A percentile compares a stretch with the other conserved stretches of the same genome.
phyloP scores from a whole-genome alignment of 1,140 invertebrate genomes.

The Rhagoletis pomonella region DNA sequence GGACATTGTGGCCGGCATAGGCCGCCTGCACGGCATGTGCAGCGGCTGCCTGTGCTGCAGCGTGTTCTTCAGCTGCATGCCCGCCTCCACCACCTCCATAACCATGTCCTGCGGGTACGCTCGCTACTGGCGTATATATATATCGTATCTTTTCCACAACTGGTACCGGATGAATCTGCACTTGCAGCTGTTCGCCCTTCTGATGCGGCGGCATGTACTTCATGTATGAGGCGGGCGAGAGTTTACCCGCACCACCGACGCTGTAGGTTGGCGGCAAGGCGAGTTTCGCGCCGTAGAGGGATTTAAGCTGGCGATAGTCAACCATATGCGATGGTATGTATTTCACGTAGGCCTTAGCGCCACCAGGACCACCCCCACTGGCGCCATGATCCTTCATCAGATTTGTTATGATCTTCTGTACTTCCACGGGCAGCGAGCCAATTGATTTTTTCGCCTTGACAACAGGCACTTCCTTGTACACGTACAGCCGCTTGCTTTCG shows the following conservation, averaged over 20 bases:
- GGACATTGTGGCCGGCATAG: not conserved
- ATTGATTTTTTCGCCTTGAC: slow-evolving; percentile 66
- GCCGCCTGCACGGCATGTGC: not conserved
- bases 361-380: slow-evolving; percentile 59
- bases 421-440: slow-evolving; percentile 64
- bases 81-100: not conserved
- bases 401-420: slow-evolving; percentile 69
- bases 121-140: slow-evolving; percentile 61
- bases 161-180: slow-evolving; percentile 69
- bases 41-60: not conserved
- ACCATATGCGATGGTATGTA: slow-evolving; percentile 65
- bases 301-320: slow-evolving; percentile 63
- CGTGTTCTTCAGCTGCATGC: not conserved
- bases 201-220: slow-evolving; percentile 6
- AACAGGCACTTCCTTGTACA: slow-evolving; percentile 66
- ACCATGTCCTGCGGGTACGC: not conserved
- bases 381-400: slow-evolving; percentile 64
- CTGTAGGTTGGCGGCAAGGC: slow-evolving; percentile 54
- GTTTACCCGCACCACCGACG: not conserved
- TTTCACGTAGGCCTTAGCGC: slow-evolving; percentile 68
- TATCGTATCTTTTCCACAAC: slow-evolving; percentile 70
- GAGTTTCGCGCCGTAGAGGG: slow-evolving; percentile 57
- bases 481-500: slow-evolving; percentile 65
- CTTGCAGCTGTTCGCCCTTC: slow-evolving; percentile 61
- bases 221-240: not conserved